Evolutionary conservation across 2,113 vertebrate species (phyloP).

Genomic region (Phyllopteryx taeniolatus): DNA sequence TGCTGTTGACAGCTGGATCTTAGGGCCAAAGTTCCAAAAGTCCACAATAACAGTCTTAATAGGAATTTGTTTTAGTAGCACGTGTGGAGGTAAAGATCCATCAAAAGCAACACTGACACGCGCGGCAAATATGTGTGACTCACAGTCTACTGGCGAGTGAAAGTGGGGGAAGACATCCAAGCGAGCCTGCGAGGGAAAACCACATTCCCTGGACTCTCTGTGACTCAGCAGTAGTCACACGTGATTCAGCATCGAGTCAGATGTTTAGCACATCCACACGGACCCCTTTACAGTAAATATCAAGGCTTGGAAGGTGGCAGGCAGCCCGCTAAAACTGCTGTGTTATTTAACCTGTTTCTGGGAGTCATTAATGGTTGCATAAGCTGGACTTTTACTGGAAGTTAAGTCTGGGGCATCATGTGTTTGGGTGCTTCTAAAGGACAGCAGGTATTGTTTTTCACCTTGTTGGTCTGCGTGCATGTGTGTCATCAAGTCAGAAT

Average conservation of each 20-base stretch:
- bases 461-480: neutral
- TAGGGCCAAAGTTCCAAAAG: neutral
- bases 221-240: slow-evolving; percentile 63
- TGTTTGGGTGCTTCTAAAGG: neutral
- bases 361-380: slow-evolving; percentile 29
- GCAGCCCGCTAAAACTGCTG: slow-evolving; percentile 13
- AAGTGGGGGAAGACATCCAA: slow-evolving; percentile 18
- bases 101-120: slow-evolving; percentile 34
- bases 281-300: slow-evolving; percentile 60
- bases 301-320: slow-evolving; percentile 23
- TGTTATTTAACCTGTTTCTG: slow-evolving; percentile 16
- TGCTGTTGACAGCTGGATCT: slow-evolving; percentile 38
- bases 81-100: slow-evolving; percentile 4
- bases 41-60: slow-evolving; percentile 9
- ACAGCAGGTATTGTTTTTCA: neutral
- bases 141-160: slow-evolving; percentile 13
- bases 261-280: slow-evolving; percentile 50
- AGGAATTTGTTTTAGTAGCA: slow-evolving; percentile 3
- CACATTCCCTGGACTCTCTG: slow-evolving; percentile 16
- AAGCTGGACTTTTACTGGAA: slow-evolving; percentile 39
- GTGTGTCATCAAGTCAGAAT: neutral
- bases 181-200: slow-evolving; percentile 14
- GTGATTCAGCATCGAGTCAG: slow-evolving; percentile 59
- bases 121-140: slow-evolving; percentile 21
- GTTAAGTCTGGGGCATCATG: slow-evolving; percentile 16